Percentiles rank a stretch among this genome's conserved stretches.
These are phyloP conservation scores for Aricia artaxerxes DNA, from an alignment of 2,888 invertebrate genomes.

Conservation along the genomic window DNA sequence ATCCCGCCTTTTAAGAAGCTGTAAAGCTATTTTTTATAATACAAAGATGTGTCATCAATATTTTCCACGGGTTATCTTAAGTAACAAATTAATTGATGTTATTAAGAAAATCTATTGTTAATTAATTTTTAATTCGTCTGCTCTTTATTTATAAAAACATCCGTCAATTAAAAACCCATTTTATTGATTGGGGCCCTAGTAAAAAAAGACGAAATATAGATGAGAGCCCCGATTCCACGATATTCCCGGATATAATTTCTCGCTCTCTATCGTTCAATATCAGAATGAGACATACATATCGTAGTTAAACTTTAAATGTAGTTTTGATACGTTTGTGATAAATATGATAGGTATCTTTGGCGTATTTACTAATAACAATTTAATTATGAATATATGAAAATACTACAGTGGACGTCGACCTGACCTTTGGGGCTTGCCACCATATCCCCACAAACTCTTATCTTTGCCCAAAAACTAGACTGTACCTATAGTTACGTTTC, in stretches of 20 bases:
- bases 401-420: no score
- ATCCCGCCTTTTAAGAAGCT: neutral
- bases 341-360: no score
- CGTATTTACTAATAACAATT: no score
- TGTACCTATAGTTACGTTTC: no score
- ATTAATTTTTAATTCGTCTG: neutral
- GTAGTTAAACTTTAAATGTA: no score
- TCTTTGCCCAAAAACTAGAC: no score
- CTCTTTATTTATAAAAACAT: conserved; percentile 28
- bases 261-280: neutral
- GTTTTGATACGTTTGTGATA: no score
- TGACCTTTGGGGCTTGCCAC: no score
- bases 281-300: neutral
- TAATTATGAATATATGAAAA: no score
- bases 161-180: conserved; percentile 39
- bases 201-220: neutral
- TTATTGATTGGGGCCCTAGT: neutral
- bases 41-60: conserved; percentile 6
- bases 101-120: neutral
- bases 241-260: neutral
- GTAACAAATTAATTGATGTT: neutral
- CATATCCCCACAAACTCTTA: no score
- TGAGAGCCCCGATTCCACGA: neutral
- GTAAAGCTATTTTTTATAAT: neutral
- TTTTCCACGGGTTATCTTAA: conserved; percentile 28